Evolutionary conservation across 2,797 vertebrate species (phyloP), one percentile per base, ranked within the genome.

Genomic region (Dipus sagitta): DNA sequence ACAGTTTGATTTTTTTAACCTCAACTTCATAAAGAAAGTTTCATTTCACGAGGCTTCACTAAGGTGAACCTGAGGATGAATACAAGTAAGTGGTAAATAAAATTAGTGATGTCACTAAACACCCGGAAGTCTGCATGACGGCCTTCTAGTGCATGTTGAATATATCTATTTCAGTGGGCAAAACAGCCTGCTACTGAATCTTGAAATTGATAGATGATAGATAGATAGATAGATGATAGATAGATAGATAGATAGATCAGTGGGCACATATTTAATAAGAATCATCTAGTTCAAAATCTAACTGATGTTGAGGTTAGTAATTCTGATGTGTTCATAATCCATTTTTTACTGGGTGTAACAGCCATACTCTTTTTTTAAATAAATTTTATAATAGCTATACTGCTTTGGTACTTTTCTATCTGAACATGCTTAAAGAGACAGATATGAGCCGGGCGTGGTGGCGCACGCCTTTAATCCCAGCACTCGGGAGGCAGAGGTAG

Each of bases 1-100:
- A 47, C 47, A 47, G 47, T 47, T 28, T 87, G 64, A 64, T 76
- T 79, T 32, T 85, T 7, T 68, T 94, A 79, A 74, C 71, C 13
- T 94, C 52, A 62, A 92, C 60, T 94, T 92, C 75, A 47, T 76
- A 60, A 76, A 80, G 26, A 52, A 20, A 62, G 20, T 76, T 3
- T n/a, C 67, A 9, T 38, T 68, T 77, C 84, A 54, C 23, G 21
- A 52, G 34, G 2, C 14, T 70, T 62, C 3, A 30, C 1, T 77
- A 58, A 54, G 72, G 2, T 47, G 14, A 1, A 3, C 0, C 52
- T 58, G 20, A 17, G 17, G 7, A 0, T 67, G 58, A 24, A 2
- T 81, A 17, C 0, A 54, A 52, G 15, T 6, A 26, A 76, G 8
- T 15, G 62, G 11, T 85, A 28, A 82, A 15, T 23, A 82, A 32